Evolutionary conservation across 23 tunicate genomes (phyloP).

Genomic region (Trididemnum clinides): DNA sequence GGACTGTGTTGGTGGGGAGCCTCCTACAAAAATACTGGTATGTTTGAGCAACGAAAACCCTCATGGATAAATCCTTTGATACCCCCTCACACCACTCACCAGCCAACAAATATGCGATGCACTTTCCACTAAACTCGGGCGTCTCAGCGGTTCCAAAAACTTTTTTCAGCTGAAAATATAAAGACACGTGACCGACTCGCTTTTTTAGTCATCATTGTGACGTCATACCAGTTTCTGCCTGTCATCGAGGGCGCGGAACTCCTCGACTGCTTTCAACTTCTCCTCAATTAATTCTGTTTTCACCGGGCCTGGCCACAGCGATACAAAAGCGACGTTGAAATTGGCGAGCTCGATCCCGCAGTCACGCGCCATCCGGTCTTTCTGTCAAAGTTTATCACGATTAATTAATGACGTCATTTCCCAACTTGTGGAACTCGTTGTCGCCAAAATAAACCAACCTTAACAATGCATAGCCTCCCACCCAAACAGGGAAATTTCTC

Average conservation of each 20-base stretch:
- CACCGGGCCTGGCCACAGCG: slow-evolving; percentile 92
- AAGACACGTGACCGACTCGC: too few species aligned
- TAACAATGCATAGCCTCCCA: too few species aligned
- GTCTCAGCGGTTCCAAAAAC: not conserved
- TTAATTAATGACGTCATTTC: too few species aligned
- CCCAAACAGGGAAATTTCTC: too few species aligned
- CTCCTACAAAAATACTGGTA: too few species aligned
- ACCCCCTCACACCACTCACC: slow-evolving; percentile 10
- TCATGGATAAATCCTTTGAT: too few species aligned
- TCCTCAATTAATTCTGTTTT: slow-evolving; percentile 63
- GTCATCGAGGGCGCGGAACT: not conserved
- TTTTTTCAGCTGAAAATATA: not conserved
- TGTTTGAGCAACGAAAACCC: too few species aligned
- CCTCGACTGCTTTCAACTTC: not conserved
- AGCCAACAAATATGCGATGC: slow-evolving; percentile 8
- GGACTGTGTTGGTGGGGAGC: too few species aligned
- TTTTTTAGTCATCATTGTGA: too few species aligned
- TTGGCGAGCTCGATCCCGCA: slow-evolving; percentile 68
- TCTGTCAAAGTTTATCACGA: slow-evolving; percentile 50
- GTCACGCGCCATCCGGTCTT: slow-evolving; percentile 88
- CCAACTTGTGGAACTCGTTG: too few species aligned
- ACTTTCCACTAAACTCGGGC: not conserved
- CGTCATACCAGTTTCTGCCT: not conserved
- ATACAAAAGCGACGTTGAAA: slow-evolving; percentile 72
- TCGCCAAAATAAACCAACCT: too few species aligned